Conservation (phyloP, 2,113 vertebrate species). For the Geococcyx californianus region DNA sequence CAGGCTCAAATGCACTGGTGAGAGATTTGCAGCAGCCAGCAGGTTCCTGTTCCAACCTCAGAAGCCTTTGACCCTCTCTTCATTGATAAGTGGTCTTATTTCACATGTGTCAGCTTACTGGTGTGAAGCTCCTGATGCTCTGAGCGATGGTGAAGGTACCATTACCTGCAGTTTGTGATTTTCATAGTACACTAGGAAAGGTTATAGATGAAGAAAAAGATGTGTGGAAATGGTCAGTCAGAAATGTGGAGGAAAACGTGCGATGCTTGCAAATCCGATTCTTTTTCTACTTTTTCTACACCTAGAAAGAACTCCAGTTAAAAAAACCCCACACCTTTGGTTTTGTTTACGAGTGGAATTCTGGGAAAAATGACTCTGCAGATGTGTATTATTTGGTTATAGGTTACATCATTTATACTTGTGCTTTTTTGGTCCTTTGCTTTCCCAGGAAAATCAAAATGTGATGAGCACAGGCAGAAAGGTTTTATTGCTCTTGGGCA, state of each 20-base stretch:
- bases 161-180: not conserved
- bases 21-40: conserved; percentile 48
- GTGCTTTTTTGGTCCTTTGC: not conserved
- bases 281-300: not conserved
- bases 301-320: not conserved
- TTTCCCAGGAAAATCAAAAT: not conserved
- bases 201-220: not conserved
- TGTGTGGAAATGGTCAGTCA: not conserved
- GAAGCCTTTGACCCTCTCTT: conserved; percentile 33
- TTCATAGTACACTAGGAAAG: not conserved
- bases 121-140: not conserved
- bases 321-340: not conserved
- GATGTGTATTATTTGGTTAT: not conserved
- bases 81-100: conserved; percentile 47
- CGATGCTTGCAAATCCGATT: not conserved
- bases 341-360: not conserved
- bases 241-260: not conserved
- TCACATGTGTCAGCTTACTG: conserved; percentile 11
- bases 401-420: not conserved
- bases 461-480: not conserved
- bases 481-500: not conserved
- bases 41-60: conserved; percentile 10
- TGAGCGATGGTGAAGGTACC: not conserved
- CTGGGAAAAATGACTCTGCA: not conserved
- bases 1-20: conserved; percentile 39